These are phyloP conservation scores for Bubo blakistoni DNA, from an alignment of 2,113 vertebrate genomes.

Conservation along the genomic window DNA sequence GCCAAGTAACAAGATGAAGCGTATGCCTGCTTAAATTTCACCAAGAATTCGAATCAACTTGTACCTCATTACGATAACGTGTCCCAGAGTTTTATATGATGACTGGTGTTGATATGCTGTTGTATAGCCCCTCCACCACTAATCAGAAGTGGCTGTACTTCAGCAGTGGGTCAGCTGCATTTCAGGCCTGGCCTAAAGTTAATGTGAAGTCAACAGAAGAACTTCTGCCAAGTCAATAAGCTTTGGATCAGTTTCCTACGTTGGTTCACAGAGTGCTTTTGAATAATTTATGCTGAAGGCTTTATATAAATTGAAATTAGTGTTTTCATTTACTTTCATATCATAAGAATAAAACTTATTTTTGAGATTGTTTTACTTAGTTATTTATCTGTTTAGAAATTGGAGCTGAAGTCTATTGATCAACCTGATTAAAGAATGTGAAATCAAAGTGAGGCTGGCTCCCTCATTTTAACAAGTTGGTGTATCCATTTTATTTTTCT, in stretches of 20 bases:
- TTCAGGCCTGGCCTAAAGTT: background rate
- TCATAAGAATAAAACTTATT: background rate
- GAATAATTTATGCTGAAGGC: slow-evolving; percentile 29
- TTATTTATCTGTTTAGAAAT: slow-evolving; percentile 41
- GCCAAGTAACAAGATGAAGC: background rate
- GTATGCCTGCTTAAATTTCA: background rate
- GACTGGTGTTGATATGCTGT: background rate
- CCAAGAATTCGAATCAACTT: background rate
- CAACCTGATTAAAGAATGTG: background rate
- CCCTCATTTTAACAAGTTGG: background rate
- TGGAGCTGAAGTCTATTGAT: slow-evolving; percentile 36
- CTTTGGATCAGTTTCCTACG: background rate
- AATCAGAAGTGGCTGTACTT: background rate
- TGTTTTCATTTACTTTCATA: slow-evolving; percentile 23
- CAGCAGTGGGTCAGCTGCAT: background rate
- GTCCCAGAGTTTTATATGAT: background rate
- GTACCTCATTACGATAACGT: accelerated
- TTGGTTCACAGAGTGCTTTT: slow-evolving; percentile 27
- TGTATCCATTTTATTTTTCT: slow-evolving; percentile 8
- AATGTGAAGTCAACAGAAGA: background rate
- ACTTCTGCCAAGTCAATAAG: background rate
- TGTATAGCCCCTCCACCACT: background rate
- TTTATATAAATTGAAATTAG: slow-evolving; percentile 16
- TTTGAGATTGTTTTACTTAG: background rate
- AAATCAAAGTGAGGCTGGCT: background rate